Evolutionary conservation across 2,113 vertebrate species (phyloP), one percentile per base, ranked within the genome.

Genomic region (Leiothrix lutea): DNA sequence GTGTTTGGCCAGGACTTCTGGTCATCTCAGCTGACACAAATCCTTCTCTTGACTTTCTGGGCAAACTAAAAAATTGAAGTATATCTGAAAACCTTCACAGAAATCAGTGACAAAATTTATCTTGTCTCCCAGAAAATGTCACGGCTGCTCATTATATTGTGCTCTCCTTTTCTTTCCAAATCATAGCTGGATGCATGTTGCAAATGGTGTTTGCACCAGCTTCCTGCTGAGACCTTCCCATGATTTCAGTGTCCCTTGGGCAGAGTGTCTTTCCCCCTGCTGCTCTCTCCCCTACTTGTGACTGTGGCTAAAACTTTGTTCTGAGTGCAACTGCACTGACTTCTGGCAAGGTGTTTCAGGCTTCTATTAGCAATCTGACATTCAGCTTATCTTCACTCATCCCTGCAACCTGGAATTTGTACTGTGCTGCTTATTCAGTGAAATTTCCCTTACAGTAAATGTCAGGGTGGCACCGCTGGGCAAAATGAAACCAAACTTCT

Each of bases 381-480:
- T 62, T 61, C 38, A 7, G 23, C 45, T 94, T 91, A 92, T 87
- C 67, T 93, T 81, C 66, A 50, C 1, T 2, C 19, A 79, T 78
- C 58, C 54, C 88, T 88, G 28, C 73, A 90, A 90, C 67, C 58
- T 92, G 80, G 86, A 92, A 87, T 96, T 95, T 94, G 93, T 94
- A 91, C 84, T 86, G 86, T 73, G 45, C 51, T 92, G 75, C 71
- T 95, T 95, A 92, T 74, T 86, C 88, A 94, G 72, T 81, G 40
- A 85, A 91, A 92, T 87, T 87, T 82, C 58, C 48, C 45, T 91
- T 65, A 80, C 42, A 65, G n/a, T 81, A 86, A 86, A 58, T 50
- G 60, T 80, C 62, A 87, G 57, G 45, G 71, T 0, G 3, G 58
- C 40, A 72, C 24, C 45, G 35, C 74, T 1, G 8, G 66, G 56